Conservation (phyloP, 2,888 invertebrate genomes). For the Zaprionus lineosus region DNA sequence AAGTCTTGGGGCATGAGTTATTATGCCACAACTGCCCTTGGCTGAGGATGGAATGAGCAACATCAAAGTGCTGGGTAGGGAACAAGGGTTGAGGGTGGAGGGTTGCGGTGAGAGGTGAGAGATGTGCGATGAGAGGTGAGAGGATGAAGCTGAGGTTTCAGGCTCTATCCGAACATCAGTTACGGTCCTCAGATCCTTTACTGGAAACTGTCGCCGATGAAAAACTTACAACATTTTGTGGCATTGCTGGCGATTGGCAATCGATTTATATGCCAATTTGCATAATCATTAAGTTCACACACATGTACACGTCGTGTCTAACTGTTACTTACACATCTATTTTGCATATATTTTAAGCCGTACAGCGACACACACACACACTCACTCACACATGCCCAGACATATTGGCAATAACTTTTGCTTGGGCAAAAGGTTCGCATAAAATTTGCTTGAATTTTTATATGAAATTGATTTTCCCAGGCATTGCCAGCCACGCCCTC, state of each 20-base stretch:
- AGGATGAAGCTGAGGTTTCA: neutral
- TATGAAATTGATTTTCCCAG: slow-evolving; percentile 69
- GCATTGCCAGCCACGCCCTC: slow-evolving; percentile 30
- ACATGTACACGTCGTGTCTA: slow-evolving; percentile 18
- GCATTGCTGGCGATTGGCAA: slow-evolving; percentile 54
- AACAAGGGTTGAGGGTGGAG: too few relatives aligned
- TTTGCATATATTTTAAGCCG: slow-evolving; percentile 45
- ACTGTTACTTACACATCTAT: slow-evolving; percentile 42
- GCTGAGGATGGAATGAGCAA: too few relatives aligned
- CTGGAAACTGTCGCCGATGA: slow-evolving; percentile 45
- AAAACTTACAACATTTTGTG: slow-evolving; percentile 54
- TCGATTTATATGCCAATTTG: slow-evolving; percentile 75
- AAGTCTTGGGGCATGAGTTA: slow-evolving; percentile 35
- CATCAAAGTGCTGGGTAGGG: too few relatives aligned
- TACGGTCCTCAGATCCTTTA: neutral
- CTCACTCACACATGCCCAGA: slow-evolving; percentile 14
- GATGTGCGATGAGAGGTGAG: too few relatives aligned
- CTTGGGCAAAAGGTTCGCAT: slow-evolving; percentile 66
- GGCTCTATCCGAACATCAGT: neutral
- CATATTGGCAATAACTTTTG: slow-evolving; percentile 64
- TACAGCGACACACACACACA: slow-evolving; percentile 9
- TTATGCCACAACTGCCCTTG: slow-evolving; percentile 12
- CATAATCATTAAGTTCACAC: slow-evolving; percentile 71
- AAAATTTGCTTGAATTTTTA: slow-evolving; percentile 72
- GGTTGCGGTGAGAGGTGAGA: too few relatives aligned